Evolutionary conservation across 1,140 invertebrate species (phyloP).

Genomic region (Streblospio benedicti): DNA sequence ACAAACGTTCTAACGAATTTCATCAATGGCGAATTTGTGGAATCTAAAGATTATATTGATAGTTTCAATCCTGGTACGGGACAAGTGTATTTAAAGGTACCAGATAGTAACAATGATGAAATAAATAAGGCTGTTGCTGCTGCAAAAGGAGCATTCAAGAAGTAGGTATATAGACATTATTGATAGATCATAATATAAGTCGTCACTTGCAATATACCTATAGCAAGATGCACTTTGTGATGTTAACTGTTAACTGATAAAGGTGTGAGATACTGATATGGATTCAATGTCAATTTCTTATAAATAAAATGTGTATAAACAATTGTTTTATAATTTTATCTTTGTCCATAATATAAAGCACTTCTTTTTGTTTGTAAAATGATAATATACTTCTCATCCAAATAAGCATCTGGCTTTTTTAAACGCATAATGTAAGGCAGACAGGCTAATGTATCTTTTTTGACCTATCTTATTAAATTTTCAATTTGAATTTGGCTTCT

Average conservation of each 20-base stretch:
- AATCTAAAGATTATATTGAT: conserved; percentile 36
- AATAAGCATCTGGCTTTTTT: too few species aligned
- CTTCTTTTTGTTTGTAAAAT: too few species aligned
- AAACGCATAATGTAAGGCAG: too few species aligned
- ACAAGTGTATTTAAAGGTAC: conserved; percentile 48
- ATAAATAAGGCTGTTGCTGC: conserved; percentile 45
- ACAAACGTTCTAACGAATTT: too few species aligned
- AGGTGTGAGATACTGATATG: neutral
- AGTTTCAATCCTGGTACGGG: conserved; percentile 52
- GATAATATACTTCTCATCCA: too few species aligned
- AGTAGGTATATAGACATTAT: conserved; percentile 21
- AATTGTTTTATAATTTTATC: too few species aligned
- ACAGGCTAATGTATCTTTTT: too few species aligned
- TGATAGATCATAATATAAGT: neutral
- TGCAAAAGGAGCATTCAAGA: conserved; percentile 37
- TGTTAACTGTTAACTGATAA: conserved; percentile 24
- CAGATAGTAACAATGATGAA: conserved; percentile 45
- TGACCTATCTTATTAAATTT: too few species aligned
- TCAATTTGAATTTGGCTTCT: too few species aligned
- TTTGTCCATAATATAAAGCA: too few species aligned
- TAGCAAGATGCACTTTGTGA: conserved; percentile 18
- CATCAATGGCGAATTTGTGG: conserved; percentile 47
- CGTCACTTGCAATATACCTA: conserved; percentile 8
- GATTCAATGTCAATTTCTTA: too few species aligned
- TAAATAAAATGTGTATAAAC: too few species aligned